A percentile compares a stretch with the other conserved stretches of the same genome.
These are phyloP conservation scores for Coreius guichenoti DNA, from an alignment of 2,797 vertebrate genomes.

Conservation along the genomic window DNA sequence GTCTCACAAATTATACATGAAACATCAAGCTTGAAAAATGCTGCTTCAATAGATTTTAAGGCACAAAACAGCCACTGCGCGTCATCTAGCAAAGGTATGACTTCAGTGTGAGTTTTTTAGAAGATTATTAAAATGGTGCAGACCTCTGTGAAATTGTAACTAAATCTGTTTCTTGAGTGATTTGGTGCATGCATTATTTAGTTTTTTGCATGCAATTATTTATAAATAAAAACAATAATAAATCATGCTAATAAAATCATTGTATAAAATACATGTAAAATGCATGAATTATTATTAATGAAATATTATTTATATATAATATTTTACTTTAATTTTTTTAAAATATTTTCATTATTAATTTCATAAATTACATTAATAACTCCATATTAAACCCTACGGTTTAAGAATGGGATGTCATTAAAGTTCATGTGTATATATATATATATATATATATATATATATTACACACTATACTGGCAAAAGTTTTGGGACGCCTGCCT, in stretches of 20 bases:
- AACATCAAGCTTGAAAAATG: slow-evolving; percentile 69
- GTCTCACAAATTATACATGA: slow-evolving; percentile 65
- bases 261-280: no score
- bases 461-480: no score
- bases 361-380: no score
- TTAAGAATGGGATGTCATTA: no score
- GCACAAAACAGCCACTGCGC: slow-evolving; percentile 45
- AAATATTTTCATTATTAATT: no score
- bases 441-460: not conserved
- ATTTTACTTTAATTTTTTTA: no score
- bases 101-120: slow-evolving; percentile 23
- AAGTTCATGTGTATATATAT: no score
- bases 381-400: no score
- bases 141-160: slow-evolving; percentile 24
- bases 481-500: no score
- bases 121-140: slow-evolving; percentile 33
- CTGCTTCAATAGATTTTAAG: slow-evolving; percentile 72
- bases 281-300: not conserved
- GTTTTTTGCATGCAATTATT: not conserved
- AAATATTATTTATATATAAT: no score
- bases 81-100: slow-evolving; percentile 24
- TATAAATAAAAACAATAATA: not conserved
- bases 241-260: not conserved
- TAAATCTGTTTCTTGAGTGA: slow-evolving; percentile 10
- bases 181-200: not conserved